Evolutionary conservation across 1,140 invertebrate genomes (phyloP), one percentile per base, ranked within the genome.

Genomic region (Cyphomyrmex costatus): DNA sequence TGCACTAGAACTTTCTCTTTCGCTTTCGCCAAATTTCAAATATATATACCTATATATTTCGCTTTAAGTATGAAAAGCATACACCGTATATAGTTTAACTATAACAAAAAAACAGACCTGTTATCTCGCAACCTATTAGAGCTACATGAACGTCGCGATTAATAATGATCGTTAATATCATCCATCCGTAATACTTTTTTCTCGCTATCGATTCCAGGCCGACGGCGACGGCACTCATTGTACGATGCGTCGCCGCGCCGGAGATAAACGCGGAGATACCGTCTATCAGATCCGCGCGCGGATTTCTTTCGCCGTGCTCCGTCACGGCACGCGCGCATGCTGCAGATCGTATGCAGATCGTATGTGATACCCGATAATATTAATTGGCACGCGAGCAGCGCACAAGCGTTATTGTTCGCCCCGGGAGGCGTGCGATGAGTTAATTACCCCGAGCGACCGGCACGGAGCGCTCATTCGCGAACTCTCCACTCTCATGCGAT

Each of bases 351-450:
- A 46, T 74, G 53, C 56, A 56, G 71, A 76, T 74, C 30, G 36
- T 33, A 56, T 7, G 19, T 80, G 51, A 80, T 70, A 21, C 30
- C n/a, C 79, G 87, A 87, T 88, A 88, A 90, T 91, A 91, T 90
- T 91, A 91, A 91, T 91, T 87, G 87, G 65, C 88, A 86, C 85
- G 82, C 79, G 87, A 77, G 79, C 63, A 84, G 70, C n/a, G 73
- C 36, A 82, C 83, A 65, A 87, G 58, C 86, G 74, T 90, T 76
- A 91, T 91, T 91, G 76, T 87, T 85, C 79, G 49, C 58, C 80
- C 12, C 76, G 70, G 78, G 76, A 30, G 70, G 79, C 61, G 80
- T 71, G 82, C 87, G 86, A 88, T 82, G 87, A 89, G 74, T 91
- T 90, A 91, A 90, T 91, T 86, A 82, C 53, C 51, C 73, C 42